A percentile compares a stretch with the other conserved stretches of the same genome.
Evolutionary conservation across 1,140 invertebrate genomes (phyloP).

Genomic region (Theocolax elegans): DNA sequence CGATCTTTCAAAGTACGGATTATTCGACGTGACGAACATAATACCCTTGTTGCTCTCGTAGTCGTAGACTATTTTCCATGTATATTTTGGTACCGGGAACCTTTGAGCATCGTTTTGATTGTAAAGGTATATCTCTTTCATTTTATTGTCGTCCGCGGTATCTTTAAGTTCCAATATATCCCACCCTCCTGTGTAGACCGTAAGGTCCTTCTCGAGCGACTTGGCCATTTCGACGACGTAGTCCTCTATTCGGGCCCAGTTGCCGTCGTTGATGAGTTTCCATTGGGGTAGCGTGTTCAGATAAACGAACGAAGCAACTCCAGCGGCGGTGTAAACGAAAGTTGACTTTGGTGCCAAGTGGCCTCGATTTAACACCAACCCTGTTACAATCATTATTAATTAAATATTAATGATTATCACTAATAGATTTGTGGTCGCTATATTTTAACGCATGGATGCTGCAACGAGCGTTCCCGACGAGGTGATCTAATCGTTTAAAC

Average conservation of each 20-base stretch:
- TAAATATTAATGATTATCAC: too few relatives aligned
- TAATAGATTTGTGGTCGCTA: too few relatives aligned
- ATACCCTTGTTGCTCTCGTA: constrained; percentile 57
- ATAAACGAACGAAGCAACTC: too few relatives aligned
- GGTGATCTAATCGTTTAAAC: too few relatives aligned
- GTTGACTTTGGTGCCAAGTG: too few relatives aligned
- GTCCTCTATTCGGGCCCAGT: constrained; percentile 47
- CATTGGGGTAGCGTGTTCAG: too few relatives aligned
- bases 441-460: too few relatives aligned
- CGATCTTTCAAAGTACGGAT: constrained; percentile 61
- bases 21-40: constrained; percentile 67
- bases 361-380: too few relatives aligned
- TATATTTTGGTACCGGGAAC: constrained; percentile 64
- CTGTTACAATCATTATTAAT: constrained; percentile 33
- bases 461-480: too few relatives aligned
- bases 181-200: constrained; percentile 68
- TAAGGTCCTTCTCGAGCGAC: constrained; percentile 51
- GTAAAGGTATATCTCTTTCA: constrained; percentile 63
- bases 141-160: constrained; percentile 51
- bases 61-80: constrained; percentile 68
- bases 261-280: neutral
- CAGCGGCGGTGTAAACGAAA: too few relatives aligned
- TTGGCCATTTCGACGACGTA: constrained; percentile 43
- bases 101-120: constrained; percentile 55
- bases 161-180: constrained; percentile 64